phyloP scores from a whole-genome alignment of 2,797 vertebrate genomes.

The Macrochelys suwanniensis region DNA sequence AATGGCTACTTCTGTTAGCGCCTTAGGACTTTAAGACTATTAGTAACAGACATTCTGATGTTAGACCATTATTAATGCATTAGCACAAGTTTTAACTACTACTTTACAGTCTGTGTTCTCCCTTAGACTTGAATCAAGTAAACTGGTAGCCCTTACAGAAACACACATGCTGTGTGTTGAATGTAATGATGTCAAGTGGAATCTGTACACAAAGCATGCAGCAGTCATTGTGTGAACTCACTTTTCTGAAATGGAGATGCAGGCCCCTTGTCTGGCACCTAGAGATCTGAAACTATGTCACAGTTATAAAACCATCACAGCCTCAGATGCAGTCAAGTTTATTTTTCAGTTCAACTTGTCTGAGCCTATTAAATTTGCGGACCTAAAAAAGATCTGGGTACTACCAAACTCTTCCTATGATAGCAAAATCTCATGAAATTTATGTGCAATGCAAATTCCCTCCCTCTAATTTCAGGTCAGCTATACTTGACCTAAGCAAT shows the following conservation, averaged over 20 bases:
- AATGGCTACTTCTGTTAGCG: neutral
- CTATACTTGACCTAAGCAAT: neutral
- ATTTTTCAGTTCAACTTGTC: slow-evolving; percentile 34
- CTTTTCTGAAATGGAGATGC: slow-evolving; percentile 41
- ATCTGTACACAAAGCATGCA: slow-evolving; percentile 35
- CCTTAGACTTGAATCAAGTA: slow-evolving; percentile 1
- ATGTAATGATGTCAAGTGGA: fast-evolving
- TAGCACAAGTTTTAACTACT: neutral
- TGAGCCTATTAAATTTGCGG: neutral
- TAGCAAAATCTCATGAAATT: neutral
- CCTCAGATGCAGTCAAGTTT: neutral
- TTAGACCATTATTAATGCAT: neutral
- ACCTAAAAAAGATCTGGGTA: neutral
- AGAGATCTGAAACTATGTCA: slow-evolving; percentile 30
- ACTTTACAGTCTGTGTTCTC: neutral
- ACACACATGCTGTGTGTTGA: neutral
- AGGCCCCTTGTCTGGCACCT: neutral
- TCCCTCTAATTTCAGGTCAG: slow-evolving; percentile 10
- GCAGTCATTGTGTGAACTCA: neutral
- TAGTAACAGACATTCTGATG: neutral
- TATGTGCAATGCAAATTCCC: neutral
- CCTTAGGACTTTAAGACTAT: neutral
- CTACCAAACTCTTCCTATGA: neutral
- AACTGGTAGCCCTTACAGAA: neutral
- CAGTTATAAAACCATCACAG: slow-evolving; percentile 29